Base-by-base conservation (phyloP, 2,797 vertebrate genomes). In the Phylloscopus collybita region DNA sequence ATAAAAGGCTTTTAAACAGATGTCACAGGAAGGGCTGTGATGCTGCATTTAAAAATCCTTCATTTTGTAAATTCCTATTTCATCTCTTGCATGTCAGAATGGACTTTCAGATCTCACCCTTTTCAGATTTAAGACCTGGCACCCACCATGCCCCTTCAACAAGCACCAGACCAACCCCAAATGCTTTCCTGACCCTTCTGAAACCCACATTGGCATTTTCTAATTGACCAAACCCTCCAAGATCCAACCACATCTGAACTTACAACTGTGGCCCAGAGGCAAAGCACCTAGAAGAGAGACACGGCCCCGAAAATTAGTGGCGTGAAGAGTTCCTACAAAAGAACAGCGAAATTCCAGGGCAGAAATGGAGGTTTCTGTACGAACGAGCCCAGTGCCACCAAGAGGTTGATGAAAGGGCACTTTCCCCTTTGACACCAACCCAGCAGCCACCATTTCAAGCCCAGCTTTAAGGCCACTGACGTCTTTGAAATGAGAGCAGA, bases 391-490 rank as follows among this genome's bases (percentile, higher is more conserved):
- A 27, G 87, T 56, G 67, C 73, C 85, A 82, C 91, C 82, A 56
- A 70, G 93, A 76, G 1, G 6, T 21, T 29, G 76, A 93, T n/a
- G 40, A 74, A 67, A 94, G 70, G 71, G 18, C 72, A 57, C 2
- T 0, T 32, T 89, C 90, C 78, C 95, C 94, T 94, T 78, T 81
- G 83, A 93, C 88, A 88, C 25, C 60, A 26, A 40, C 66, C 72
- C 95, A 93, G 91, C 93, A 93, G 94, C 82, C 92, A 86, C 50
- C 85, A 36, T 32, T 90, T 88, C 88, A 75, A 90, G 75, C 34
- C 66, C 65, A 61, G 80, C 74, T 88, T 60, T 47, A 54, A 96
- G 78, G 88, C 53, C 61, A 6, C 65, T 5, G 70, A n/a, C 5
- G 19, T 2, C 83, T 95, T 93, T 92, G 90, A 94, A 93, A 80